Evolutionary conservation across 64 coral and sea anemone genomes (phyloP), one percentile per base, ranked within the genome.

Genomic region (Stylophora pistillata): DNA sequence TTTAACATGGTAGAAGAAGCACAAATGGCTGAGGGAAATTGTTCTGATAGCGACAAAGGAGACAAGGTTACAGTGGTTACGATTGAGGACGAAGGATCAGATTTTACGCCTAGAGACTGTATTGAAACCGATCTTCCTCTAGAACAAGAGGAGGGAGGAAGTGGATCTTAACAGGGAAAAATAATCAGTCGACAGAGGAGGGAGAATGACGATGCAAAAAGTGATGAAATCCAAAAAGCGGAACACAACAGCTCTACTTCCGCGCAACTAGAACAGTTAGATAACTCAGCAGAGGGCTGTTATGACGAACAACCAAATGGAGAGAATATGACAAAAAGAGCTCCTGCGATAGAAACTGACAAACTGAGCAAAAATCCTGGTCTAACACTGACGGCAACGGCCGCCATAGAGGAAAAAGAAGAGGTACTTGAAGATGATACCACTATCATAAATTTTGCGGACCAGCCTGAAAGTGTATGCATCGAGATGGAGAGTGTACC

Each of bases 181-280:
- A 30, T 15, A 31, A 30, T 59, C 18, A 30, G 4, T 18, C 55
- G 26, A 32, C 25, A 79, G 4, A 3, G 15, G 53, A 41, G 12
- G 16, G 20, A 52, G 16, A 34, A 53, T 23, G 37, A 68, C 20
- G 4, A 13, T 53, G 21, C 12, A n/a, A 18, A 20, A 23, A 69
- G 5, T 0, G 34, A 84, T 25, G 80, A 69, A 53, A 70, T 17
- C 32, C 25, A 69, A 47, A 47, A 7, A 37, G 23, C 61, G 80
- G 80, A 84, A 27, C 12, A 15, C 1, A 21, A 25, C 3, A 17
- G 21, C 5, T 16, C 60, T 15, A 70, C 62, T 84, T 84, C 31
- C 5, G 66, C 69, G n/a, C 32, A 69, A 69, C 80, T 37, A 70
- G 80, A 84, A 28, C 20, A 20, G 61, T 25, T 26, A 84, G 69